Conservation (phyloP, 2,888 invertebrate genomes). For the Lasioglossum morio region DNA sequence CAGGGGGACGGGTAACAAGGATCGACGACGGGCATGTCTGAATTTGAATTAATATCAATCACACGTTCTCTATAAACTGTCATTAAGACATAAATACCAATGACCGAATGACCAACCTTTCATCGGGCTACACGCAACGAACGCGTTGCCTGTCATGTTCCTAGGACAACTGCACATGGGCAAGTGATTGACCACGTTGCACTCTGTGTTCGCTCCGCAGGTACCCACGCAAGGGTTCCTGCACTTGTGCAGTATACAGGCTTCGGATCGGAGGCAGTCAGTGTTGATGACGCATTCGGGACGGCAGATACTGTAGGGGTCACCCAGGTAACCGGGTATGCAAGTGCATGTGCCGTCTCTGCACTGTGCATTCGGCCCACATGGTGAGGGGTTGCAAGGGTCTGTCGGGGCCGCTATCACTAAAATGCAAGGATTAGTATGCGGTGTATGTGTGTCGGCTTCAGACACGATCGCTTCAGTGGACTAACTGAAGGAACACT, state of each 20-base stretch:
- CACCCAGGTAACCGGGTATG: slow-evolving; percentile 87
- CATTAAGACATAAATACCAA: not conserved
- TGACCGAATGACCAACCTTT: slow-evolving; percentile 84
- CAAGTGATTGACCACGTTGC: slow-evolving; percentile 89
- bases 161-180: slow-evolving; percentile 87
- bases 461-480: not conserved
- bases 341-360: slow-evolving; percentile 88
- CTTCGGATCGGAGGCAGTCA: slow-evolving; percentile 83
- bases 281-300: slow-evolving; percentile 84
- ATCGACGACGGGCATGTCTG: slow-evolving; percentile 85
- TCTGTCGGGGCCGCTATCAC: slow-evolving; percentile 73
- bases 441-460: not conserved
- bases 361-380: slow-evolving; percentile 89
- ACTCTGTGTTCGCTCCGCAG: slow-evolving; percentile 91
- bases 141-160: slow-evolving; percentile 90
- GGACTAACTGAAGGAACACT: not conserved
- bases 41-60: not conserved
- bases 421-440: slow-evolving; percentile 38
- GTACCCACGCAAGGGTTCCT: slow-evolving; percentile 89
- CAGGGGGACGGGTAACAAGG: slow-evolving; percentile 93
- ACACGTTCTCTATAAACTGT: not conserved
- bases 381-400: slow-evolving; percentile 90
- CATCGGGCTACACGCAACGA: slow-evolving; percentile 87
- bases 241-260: slow-evolving; percentile 85
- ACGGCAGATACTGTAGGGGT: slow-evolving; percentile 85